Percentiles rank a stretch among this genome's conserved stretches.
These are phyloP conservation scores for Hermetia illucens DNA, from an alignment of 1,140 invertebrate genomes.

Conservation along the genomic window DNA sequence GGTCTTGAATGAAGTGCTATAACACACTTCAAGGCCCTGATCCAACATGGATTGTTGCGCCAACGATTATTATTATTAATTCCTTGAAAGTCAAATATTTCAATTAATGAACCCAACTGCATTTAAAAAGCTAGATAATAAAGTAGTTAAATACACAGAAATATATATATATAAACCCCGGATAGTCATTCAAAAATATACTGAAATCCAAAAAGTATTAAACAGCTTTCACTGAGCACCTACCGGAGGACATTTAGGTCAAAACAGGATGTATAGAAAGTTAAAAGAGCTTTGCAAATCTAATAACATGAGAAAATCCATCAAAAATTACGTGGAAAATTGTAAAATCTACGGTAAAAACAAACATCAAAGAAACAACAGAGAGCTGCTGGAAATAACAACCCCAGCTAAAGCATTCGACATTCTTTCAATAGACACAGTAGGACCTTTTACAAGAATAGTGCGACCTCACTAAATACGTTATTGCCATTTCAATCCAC, in stretches of 20 bases:
- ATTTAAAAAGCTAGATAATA: neutral
- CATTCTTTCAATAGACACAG: neutral
- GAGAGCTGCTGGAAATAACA: neutral
- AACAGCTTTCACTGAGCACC: neutral
- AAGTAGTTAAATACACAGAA: neutral
- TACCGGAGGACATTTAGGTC: neutral
- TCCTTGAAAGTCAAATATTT: neutral
- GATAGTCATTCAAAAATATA: neutral
- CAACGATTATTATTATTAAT: too few species aligned
- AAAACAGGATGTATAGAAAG: neutral
- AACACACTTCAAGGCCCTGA: too few species aligned
- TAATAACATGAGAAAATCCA: neutral
- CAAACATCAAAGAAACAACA: neutral
- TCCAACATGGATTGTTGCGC: too few species aligned
- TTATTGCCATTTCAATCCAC: neutral
- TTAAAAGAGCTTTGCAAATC: neutral
- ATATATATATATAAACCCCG: neutral
- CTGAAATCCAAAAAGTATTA: neutral
- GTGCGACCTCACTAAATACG: neutral
- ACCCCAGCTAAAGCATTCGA: neutral
- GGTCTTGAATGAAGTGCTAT: too few species aligned
- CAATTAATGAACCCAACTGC: neutral
- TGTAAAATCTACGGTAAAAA: neutral
- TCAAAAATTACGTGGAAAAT: neutral
- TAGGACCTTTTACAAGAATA: neutral